Conservation (phyloP, 2,113 vertebrate species). For the Cinclus cinclus region DNA sequence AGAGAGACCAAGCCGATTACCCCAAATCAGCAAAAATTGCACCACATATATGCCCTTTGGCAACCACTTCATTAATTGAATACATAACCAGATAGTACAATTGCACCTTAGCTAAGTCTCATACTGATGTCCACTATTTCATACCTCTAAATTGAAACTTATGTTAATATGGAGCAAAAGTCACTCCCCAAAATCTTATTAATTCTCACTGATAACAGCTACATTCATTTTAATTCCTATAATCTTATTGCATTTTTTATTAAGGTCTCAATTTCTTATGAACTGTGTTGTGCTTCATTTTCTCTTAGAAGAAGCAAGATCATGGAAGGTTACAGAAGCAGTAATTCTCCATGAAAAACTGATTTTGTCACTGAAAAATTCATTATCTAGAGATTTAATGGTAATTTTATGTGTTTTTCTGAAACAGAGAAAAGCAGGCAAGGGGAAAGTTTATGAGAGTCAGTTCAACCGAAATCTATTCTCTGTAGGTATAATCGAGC, state of each 20-base stretch:
- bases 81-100: background rate
- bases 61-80: background rate
- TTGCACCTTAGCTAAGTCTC: background rate
- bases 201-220: background rate
- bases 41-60: background rate
- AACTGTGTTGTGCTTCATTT: background rate
- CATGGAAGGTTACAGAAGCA: background rate
- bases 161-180: background rate
- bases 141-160: background rate
- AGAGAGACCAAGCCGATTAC: background rate
- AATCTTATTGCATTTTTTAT: background rate
- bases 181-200: background rate
- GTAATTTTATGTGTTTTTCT: background rate
- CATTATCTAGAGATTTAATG: background rate
- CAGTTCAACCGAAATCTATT: background rate
- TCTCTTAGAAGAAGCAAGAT: background rate
- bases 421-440: background rate
- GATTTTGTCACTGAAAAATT: background rate
- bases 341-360: background rate
- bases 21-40: background rate
- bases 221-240: background rate
- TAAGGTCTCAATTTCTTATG: background rate
- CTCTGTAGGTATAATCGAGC: background rate
- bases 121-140: background rate
- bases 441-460: background rate